Conservation (phyloP, 2,888 invertebrate genomes). For the Zele albiditarsus region DNA sequence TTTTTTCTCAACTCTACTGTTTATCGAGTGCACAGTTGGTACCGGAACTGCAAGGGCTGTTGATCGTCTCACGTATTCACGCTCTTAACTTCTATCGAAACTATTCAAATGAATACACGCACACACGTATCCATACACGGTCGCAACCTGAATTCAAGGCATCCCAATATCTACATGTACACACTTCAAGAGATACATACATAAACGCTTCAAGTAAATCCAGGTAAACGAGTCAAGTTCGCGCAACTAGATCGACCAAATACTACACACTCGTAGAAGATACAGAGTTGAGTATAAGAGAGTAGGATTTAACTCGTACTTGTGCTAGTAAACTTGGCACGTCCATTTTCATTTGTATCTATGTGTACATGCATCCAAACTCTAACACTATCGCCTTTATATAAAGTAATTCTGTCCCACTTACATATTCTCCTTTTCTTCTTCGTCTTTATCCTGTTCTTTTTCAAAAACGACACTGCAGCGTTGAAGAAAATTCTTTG, state of each 20-base stretch:
- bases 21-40: not conserved
- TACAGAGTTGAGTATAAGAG: slow-evolving; percentile 2
- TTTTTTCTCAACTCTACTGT: not conserved
- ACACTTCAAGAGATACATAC: not conserved
- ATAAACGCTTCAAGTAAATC: slow-evolving; percentile 22
- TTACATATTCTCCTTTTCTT: not conserved
- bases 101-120: not conserved
- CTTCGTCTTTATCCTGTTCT: not conserved
- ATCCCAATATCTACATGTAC: not conserved
- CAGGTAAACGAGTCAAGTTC: slow-evolving; percentile 35
- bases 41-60: slow-evolving; percentile 2
- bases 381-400: not conserved
- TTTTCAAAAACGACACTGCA: not conserved
- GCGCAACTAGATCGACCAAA: slow-evolving; percentile 22
- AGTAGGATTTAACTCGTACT: slow-evolving; percentile 22
- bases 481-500: not conserved
- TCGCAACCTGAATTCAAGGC: slow-evolving; percentile 13
- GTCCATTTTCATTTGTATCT: slow-evolving; percentile 31
- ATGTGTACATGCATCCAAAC: not conserved
- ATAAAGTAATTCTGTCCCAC: not conserved
- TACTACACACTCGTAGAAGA: not conserved
- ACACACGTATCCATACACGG: not conserved
- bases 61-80: slow-evolving; percentile 13
- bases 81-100: slow-evolving; percentile 11
- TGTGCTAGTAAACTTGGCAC: slow-evolving; percentile 24